Evolutionary conservation across 2,113 vertebrate species (phyloP).

Genomic region (Dasyprocta punctata): DNA sequence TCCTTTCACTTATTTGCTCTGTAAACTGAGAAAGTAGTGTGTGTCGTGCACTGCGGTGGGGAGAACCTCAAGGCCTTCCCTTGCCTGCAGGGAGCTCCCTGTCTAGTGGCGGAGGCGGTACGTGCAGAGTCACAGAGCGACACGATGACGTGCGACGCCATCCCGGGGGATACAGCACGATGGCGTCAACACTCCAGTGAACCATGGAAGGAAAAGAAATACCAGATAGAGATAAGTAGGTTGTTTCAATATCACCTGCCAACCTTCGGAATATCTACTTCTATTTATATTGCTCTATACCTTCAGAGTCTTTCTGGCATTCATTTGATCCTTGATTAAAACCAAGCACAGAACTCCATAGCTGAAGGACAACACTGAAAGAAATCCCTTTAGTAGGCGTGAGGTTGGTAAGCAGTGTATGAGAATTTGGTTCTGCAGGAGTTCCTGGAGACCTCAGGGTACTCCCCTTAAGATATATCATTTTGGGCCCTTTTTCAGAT

Average conservation of each 20-base stretch:
- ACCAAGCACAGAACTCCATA: neutral
- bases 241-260: neutral
- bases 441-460: neutral
- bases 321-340: neutral
- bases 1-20: neutral
- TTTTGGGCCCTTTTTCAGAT: neutral
- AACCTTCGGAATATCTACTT: neutral
- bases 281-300: neutral
- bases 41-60: neutral
- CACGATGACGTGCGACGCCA: fast-evolving
- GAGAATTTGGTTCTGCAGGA: neutral
- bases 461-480: neutral
- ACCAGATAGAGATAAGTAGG: neutral
- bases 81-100: neutral
- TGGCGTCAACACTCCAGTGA: neutral
- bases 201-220: neutral
- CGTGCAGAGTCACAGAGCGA: neutral
- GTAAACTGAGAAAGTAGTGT: neutral
- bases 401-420: neutral
- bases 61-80: neutral
- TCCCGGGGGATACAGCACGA: neutral
- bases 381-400: neutral
- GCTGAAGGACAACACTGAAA: neutral
- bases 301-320: neutral
- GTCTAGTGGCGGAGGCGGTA: neutral